These are phyloP conservation scores for Rhombomys opimus DNA, from an alignment of 2,113 vertebrate species.

Conservation along the genomic window DNA sequence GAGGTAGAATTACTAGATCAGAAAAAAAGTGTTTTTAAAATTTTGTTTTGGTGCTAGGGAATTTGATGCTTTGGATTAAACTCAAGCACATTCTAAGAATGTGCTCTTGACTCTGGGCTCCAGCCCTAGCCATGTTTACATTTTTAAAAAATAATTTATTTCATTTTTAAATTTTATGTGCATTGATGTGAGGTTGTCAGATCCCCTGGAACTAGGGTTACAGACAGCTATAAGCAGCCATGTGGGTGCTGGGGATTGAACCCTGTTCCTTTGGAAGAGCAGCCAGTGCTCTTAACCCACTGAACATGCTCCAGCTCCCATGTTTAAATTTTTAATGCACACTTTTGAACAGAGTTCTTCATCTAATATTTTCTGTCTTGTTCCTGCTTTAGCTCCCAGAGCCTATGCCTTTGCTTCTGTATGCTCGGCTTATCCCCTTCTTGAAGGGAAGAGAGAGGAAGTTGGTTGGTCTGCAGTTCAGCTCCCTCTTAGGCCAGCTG, in stretches of 20 bases:
- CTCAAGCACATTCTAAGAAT: neutral
- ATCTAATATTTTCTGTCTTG: neutral
- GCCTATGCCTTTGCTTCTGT: fast-evolving
- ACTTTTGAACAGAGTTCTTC: neutral
- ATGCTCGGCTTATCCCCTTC: neutral
- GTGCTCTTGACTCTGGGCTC: neutral
- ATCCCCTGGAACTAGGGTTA: too few relatives aligned
- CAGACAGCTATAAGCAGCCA: too few relatives aligned
- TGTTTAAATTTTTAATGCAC: neutral
- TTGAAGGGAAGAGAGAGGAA: neutral
- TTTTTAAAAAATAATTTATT: neutral
- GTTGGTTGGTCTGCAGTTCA: neutral
- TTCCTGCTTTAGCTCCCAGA: neutral
- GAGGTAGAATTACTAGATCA: neutral
- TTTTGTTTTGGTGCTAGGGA: neutral
- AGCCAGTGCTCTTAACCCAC: too few relatives aligned
- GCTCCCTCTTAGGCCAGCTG: neutral
- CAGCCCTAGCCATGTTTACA: neutral
- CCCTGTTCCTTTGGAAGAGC: too few relatives aligned
- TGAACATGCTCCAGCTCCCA: neutral
- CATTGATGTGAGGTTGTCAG: too few relatives aligned
- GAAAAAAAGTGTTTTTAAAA: neutral
- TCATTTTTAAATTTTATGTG: too few relatives aligned
- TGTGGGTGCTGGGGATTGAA: too few relatives aligned
- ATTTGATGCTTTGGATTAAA: neutral